Conservation (phyloP, 1,140 invertebrate species). For the Agrilus planipennis region DNA sequence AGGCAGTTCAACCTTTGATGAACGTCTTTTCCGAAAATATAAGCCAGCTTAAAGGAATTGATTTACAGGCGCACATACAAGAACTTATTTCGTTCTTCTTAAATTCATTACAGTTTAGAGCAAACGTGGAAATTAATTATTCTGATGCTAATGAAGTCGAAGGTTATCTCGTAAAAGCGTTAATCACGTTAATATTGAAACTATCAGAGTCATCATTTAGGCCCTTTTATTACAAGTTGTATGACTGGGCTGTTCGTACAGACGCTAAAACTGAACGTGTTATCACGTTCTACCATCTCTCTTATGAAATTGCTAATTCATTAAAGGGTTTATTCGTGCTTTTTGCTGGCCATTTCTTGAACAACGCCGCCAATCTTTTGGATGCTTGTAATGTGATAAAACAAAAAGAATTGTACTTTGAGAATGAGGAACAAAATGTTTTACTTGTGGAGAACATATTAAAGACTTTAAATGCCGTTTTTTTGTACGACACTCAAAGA, state of each 20-base stretch:
- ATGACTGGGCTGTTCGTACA: conserved; percentile 65
- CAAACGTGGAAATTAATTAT: conserved; percentile 30
- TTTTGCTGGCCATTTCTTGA: conserved; percentile 76
- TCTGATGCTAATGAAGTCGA: conserved; percentile 46
- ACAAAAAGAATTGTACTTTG: conserved; percentile 38
- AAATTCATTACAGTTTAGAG: conserved; percentile 58
- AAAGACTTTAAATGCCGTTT: conserved; percentile 58
- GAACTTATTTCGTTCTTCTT: conserved; percentile 65
- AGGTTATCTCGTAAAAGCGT: conserved; percentile 55
- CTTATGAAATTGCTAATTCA: conserved; percentile 62
- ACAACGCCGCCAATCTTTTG: conserved; percentile 62
- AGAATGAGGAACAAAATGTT: conserved; percentile 41
- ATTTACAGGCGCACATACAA: conserved; percentile 49
- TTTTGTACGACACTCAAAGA: conserved; percentile 66
- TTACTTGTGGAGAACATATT: conserved; percentile 55
- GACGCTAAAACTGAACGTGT: conserved; percentile 45
- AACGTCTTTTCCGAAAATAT: conserved; percentile 61
- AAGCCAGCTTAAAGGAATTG: conserved; percentile 39
- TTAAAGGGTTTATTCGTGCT: conserved; percentile 80
- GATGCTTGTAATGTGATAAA: conserved; percentile 43
- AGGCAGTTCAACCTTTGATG: conserved; percentile 58
- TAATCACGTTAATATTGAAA: conserved; percentile 70
- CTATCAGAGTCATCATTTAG: conserved; percentile 78
- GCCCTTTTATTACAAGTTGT: conserved; percentile 76
- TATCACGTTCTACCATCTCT: conserved; percentile 48